A percentile compares a stretch with the other conserved stretches of the same genome.
These are phyloP conservation scores for Thelaira solivaga DNA, from an alignment of 2,888 invertebrate species.

Conservation along the genomic window DNA sequence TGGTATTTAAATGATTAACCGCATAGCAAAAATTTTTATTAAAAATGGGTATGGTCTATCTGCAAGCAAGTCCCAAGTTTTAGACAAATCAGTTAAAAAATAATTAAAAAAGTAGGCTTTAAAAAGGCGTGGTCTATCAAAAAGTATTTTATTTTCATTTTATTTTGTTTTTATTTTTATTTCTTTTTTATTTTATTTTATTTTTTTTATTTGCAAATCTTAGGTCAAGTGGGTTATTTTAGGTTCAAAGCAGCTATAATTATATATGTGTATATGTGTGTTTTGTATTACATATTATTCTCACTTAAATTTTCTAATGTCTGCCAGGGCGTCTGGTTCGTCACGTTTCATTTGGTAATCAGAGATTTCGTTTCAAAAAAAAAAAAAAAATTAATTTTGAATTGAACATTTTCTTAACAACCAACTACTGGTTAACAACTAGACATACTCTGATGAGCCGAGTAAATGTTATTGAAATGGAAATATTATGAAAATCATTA, in stretches of 20 bases:
- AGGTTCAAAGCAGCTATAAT: background rate
- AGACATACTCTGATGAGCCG: background rate
- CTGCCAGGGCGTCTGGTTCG: constrained; percentile 48
- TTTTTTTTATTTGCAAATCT: no score
- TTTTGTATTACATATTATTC: background rate
- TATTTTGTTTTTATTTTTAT: no score
- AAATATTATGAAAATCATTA: background rate
- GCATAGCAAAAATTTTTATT: no score
- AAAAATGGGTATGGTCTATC: no score
- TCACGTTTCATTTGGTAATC: constrained; percentile 54
- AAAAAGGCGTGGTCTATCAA: no score
- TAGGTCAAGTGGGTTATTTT: background rate
- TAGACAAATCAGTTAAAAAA: no score
- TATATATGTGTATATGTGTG: background rate
- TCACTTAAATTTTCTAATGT: constrained; percentile 25
- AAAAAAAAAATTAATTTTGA: no score
- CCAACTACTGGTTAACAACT: background rate
- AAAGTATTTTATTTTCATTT: no score
- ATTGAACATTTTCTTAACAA: constrained; percentile 24
- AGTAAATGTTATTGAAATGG: constrained; percentile 14
- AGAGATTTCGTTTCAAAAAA: constrained; percentile 20
- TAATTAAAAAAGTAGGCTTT: no score
- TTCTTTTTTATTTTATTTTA: no score
- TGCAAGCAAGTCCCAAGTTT: no score
- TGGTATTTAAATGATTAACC: no score